Percentiles rank a stretch among this genome's conserved stretches.
Conservation (phyloP, 2,797 vertebrate species). For the Myotis myotis region DNA sequence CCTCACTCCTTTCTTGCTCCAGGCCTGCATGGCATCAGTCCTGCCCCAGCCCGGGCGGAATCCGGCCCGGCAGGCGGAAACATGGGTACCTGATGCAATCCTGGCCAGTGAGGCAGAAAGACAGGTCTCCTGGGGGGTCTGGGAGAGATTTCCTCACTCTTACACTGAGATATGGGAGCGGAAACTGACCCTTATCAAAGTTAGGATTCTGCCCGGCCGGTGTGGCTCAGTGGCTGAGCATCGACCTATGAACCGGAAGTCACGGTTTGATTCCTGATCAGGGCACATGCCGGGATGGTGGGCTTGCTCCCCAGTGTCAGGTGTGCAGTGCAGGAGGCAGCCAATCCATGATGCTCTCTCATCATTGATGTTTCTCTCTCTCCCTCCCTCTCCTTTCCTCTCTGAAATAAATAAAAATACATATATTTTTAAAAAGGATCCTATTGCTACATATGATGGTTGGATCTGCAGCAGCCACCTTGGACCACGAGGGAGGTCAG, state of each 20-base stretch:
- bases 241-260: no score
- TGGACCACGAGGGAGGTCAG: not conserved
- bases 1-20: not conserved
- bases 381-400: no score
- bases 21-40: not conserved
- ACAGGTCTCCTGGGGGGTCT: not conserved
- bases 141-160: not conserved
- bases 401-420: no score
- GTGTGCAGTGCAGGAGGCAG: no score
- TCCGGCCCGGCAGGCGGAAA: not conserved
- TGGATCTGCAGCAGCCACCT: not conserved
- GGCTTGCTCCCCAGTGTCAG: no score
- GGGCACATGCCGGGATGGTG: no score
- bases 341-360: no score
- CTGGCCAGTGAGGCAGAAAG: slow-evolving; percentile 43
- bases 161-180: not conserved
- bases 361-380: no score
- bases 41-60: not conserved
- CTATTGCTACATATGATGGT: not conserved
- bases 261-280: no score
- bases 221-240: no score
- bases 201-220: not conserved
- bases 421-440: not conserved
- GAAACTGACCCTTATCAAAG: not conserved
- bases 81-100: not conserved